phyloP scores from a whole-genome alignment of 2,797 vertebrate genomes.

The Moxostoma hubbsi region DNA sequence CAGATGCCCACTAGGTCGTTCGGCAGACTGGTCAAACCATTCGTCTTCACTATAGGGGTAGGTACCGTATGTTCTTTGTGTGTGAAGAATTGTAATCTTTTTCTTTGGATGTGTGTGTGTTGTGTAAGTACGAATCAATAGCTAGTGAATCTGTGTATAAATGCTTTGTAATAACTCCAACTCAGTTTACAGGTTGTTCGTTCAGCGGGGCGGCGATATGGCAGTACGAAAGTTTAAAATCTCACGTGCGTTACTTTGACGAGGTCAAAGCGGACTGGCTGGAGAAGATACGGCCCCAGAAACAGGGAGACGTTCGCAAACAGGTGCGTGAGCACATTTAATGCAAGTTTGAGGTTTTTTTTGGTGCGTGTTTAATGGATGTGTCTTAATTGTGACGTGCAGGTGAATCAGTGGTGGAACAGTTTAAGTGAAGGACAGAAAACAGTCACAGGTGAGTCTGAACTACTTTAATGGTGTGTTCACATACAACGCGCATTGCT shows the following conservation, averaged over 20 bases:
- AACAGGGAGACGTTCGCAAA: slow-evolving; percentile 86
- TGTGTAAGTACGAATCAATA: background rate
- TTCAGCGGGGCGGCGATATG: slow-evolving; percentile 92
- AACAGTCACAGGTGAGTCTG: slow-evolving; percentile 89
- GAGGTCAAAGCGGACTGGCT: slow-evolving; percentile 87
- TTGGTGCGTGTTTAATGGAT: too few species aligned
- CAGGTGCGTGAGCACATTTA: slow-evolving; percentile 74
- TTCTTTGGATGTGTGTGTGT: background rate
- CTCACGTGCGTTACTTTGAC: slow-evolving; percentile 86
- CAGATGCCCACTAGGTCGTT: slow-evolving; percentile 69
- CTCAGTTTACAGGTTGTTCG: slow-evolving; percentile 94
- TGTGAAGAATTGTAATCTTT: too few species aligned
- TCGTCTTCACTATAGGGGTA: slow-evolving; percentile 92
- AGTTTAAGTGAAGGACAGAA: slow-evolving; percentile 90
- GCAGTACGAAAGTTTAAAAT: slow-evolving; percentile 94
- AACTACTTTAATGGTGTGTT: background rate
- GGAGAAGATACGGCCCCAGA: slow-evolving; percentile 86
- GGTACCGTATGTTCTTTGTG: slow-evolving; percentile 34
- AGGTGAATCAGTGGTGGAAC: slow-evolving; percentile 98
- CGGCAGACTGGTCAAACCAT: slow-evolving; percentile 81
- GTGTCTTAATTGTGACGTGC: slow-evolving; percentile 68
- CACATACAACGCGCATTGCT: too few species aligned
- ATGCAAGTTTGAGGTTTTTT: too few species aligned
- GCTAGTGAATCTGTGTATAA: background rate
- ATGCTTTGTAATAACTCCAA: slow-evolving; percentile 62